phyloP scores from a whole-genome alignment of 2,113 vertebrate genomes.

The Myotis davidii region DNA sequence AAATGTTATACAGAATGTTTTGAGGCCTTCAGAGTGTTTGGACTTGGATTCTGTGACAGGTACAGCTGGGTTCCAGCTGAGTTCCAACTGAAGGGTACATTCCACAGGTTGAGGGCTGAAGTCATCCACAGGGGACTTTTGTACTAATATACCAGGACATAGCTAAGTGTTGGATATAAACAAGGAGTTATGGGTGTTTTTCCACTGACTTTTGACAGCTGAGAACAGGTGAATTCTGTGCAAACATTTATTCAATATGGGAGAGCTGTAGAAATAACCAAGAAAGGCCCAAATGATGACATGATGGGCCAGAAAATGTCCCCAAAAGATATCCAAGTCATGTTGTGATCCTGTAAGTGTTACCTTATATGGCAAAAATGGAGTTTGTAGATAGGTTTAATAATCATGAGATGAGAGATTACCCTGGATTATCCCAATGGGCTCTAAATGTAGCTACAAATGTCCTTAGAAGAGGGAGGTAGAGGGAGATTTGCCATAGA shows the following conservation, averaged over 20 bases:
- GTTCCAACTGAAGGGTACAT: constrained; percentile 11
- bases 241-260: constrained; percentile 11
- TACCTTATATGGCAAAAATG: not conserved
- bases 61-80: constrained; percentile 18
- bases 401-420: not conserved
- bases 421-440: not conserved
- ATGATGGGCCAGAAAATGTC: not conserved
- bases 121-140: not conserved
- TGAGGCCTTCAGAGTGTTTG: constrained; percentile 6
- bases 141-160: not conserved
- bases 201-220: constrained; percentile 8
- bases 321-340: not conserved
- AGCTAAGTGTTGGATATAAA: not conserved
- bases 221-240: constrained; percentile 11
- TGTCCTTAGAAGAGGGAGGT: not conserved
- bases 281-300: not conserved
- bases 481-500: not conserved
- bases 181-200: not conserved
- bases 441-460: not conserved
- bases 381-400: not conserved
- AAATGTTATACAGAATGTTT: constrained; percentile 41
- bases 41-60: constrained; percentile 35
- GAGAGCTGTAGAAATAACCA: not conserved
- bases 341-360: not conserved
- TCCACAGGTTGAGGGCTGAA: constrained; percentile 22